Percentiles rank a stretch among this genome's conserved stretches.
Evolutionary conservation across 2,888 invertebrate genomes (phyloP).

Genomic region (Zygothrica quintamaculata): DNA sequence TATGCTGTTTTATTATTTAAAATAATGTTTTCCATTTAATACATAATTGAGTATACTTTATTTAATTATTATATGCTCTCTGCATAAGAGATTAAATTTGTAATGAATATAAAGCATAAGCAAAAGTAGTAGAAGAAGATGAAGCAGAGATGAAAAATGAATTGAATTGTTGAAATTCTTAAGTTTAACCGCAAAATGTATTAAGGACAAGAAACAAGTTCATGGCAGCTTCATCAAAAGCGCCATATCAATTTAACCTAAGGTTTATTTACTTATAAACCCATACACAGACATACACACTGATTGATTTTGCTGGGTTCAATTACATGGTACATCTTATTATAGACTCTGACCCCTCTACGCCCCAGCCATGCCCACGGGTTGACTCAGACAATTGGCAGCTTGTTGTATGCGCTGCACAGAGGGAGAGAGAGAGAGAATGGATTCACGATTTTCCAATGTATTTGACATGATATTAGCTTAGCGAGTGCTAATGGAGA

Average conservation of each 20-base stretch:
- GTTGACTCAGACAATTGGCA: conserved; percentile 19
- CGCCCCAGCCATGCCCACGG: not conserved
- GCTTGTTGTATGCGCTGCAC: conserved; percentile 1
- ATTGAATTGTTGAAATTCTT: not conserved
- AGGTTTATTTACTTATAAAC: conserved; percentile 43
- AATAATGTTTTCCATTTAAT: not conserved
- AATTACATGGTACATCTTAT: conserved; percentile 51
- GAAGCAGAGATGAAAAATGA: not conserved
- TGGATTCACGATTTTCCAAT: conserved; percentile 51
- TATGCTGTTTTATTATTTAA: too few species aligned
- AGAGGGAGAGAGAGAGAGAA: too few species aligned
- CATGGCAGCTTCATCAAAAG: conserved; percentile 26
- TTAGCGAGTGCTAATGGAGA: conserved; percentile 66
- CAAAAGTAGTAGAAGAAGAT: too few species aligned
- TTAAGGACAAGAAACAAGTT: conserved; percentile 25
- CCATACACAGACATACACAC: conserved; percentile 28
- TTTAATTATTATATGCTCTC: not conserved
- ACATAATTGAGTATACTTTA: not conserved
- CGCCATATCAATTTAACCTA: conserved; percentile 52
- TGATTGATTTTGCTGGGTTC: conserved; percentile 56
- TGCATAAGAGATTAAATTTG: too few species aligned
- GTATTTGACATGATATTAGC: conserved; percentile 72
- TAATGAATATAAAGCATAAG: too few species aligned
- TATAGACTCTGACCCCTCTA: conserved; percentile 10
- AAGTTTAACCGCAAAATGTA: not conserved